A percentile compares a stretch with the other conserved stretches of the same genome.
These are phyloP conservation scores for Drosophila testacea DNA, from an alignment of 2,888 invertebrate genomes.

Conservation along the genomic window DNA sequence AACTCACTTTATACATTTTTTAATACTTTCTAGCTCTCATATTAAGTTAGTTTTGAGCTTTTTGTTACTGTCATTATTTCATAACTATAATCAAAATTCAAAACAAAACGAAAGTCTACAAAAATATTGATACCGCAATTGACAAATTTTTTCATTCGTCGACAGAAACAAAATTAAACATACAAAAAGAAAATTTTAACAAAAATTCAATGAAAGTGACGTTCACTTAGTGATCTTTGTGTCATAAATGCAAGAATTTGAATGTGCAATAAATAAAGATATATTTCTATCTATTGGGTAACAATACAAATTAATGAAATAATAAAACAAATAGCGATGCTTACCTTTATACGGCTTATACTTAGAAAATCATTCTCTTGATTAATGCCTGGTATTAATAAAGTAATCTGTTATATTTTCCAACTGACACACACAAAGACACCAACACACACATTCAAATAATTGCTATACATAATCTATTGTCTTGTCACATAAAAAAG, in stretches of 20 bases:
- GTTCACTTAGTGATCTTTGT: conserved; percentile 56
- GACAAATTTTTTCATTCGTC: conserved; percentile 18
- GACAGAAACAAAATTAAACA: conserved; percentile 28
- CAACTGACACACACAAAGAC: conserved; percentile 31
- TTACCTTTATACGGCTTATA: conserved; percentile 65
- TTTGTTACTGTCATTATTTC: conserved; percentile 58
- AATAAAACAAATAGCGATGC: conserved; percentile 52
- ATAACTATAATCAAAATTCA: conserved; percentile 26
- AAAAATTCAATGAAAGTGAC: conserved; percentile 28
- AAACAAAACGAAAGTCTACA: conserved; percentile 39
- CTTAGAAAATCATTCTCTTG: conserved; percentile 69
- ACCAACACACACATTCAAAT: conserved; percentile 15
- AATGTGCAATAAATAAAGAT: conserved; percentile 36
- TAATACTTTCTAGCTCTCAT: conserved; percentile 17
- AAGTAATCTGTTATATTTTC: conserved; percentile 53
- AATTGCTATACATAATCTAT: conserved; percentile 24
- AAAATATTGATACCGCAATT: conserved; percentile 31
- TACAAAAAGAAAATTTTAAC: conserved; percentile 11
- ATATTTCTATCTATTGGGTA: conserved; percentile 27
- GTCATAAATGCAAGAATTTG: conserved; percentile 33
- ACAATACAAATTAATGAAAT: conserved; percentile 30
- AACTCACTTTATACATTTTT: conserved; percentile 31
- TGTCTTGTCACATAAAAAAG: conserved; percentile 58
- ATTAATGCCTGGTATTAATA: conserved; percentile 71
- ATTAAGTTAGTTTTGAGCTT: conserved; percentile 35